phyloP scores from a whole-genome alignment of 1,140 invertebrate species.

The Eriocheir sinensis region DNA sequence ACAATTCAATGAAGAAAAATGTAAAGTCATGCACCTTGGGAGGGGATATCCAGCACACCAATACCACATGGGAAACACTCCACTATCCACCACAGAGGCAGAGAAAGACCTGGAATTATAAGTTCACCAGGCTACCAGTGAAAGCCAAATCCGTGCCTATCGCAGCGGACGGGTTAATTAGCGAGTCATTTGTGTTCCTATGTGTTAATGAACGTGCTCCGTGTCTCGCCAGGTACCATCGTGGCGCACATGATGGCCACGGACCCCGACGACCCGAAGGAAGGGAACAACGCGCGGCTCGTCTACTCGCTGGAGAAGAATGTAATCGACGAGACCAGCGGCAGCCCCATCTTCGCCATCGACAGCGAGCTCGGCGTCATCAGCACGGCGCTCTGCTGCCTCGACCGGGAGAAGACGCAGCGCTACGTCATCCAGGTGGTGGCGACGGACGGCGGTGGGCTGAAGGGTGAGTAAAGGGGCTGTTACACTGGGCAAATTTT shows the following conservation, averaged over 20 bases:
- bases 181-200: no score
- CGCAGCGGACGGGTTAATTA: no score
- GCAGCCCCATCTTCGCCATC: slow-evolving; percentile 44
- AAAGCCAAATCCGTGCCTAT: no score
- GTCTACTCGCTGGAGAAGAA: slow-evolving; percentile 51
- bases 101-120: no score
- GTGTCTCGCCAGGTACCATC: not conserved
- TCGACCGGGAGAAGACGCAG: slow-evolving; percentile 51
- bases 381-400: slow-evolving; percentile 43
- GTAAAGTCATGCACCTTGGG: no score
- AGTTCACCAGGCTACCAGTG: no score
- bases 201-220: no score
- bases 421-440: slow-evolving; percentile 58
- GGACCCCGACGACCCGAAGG: slow-evolving; percentile 32
- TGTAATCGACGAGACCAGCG: slow-evolving; percentile 30
- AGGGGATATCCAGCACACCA: no score
- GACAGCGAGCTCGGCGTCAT: slow-evolving; percentile 43
- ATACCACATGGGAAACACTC: no score
- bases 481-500: no score
- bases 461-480: slow-evolving; percentile 29
- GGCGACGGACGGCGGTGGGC: slow-evolving; percentile 50
- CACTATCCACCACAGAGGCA: no score
- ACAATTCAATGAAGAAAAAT: no score
- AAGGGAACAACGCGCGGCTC: slow-evolving; percentile 39
- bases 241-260: slow-evolving; percentile 17